phyloP scores from a whole-genome alignment of 2,113 vertebrate genomes.

The Steatornis caripensis region DNA sequence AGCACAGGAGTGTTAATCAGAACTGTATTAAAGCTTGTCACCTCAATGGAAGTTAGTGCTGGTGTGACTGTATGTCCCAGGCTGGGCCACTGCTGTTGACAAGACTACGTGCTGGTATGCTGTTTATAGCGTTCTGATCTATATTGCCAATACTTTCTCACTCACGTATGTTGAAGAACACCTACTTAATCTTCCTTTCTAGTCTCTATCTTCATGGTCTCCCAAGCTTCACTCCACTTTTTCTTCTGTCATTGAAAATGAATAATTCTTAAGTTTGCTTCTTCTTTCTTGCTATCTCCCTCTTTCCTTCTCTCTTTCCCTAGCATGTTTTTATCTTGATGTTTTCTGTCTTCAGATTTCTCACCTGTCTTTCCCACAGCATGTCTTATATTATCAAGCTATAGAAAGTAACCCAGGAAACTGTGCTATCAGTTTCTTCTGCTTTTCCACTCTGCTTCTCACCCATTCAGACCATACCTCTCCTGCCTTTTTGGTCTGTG shows the following conservation, averaged over 20 bases:
- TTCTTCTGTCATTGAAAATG: background rate
- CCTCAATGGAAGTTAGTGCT: background rate
- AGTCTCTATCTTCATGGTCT: background rate
- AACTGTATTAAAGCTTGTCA: background rate
- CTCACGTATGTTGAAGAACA: background rate
- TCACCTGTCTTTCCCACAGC: background rate
- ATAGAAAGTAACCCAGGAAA: background rate
- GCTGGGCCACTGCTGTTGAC: background rate
- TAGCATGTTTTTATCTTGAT: background rate
- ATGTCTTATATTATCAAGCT: background rate
- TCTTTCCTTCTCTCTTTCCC: background rate
- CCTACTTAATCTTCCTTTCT: background rate
- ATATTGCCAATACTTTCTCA: background rate
- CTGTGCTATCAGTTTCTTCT: background rate
- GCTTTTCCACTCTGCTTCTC: background rate
- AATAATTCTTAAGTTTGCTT: background rate
- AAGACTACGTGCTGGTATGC: background rate
- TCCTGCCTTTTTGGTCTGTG: background rate
- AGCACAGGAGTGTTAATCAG: background rate
- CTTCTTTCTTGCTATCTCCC: background rate
- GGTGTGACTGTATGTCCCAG: background rate
- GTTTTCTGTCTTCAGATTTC: background rate
- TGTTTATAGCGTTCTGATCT: background rate
- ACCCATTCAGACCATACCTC: background rate
- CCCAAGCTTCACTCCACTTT: background rate